Evolutionary conservation across 2,113 vertebrate species (phyloP), one percentile per base, ranked within the genome.

Genomic region (Podiceps cristatus): DNA sequence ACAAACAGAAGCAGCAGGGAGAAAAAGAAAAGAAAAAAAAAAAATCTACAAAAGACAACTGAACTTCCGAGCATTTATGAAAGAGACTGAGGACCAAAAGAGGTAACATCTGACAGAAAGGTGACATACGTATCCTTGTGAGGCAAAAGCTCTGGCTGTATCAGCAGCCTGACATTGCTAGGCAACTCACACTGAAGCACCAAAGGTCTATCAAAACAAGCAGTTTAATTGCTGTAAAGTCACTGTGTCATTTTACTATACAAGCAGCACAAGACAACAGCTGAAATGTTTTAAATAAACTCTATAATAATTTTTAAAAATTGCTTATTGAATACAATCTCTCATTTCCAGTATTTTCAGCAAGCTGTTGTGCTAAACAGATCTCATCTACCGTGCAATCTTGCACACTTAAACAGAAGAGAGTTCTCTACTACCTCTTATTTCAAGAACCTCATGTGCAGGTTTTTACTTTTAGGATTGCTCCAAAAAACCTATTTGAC

Each of bases 141-240:
- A 84, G 35, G 62, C 50, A 77, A 72, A 88, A 86, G 64, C 80
- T 91, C 88, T 56, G 69, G 44, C 60, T 91, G 60, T 77, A 89
- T 69, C 37, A 86, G 47, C n/a, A 91, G 56, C 45, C 63, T 60
- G 73, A 82, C 7, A 29, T 5, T 85, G 79, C 59, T 58, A 88
- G 74, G 63, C 76, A 94, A 72, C 83, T 82, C 91, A 13, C 17
- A 20, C 18, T 84, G 86, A 71, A 95, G 86, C 29, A 87, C 22
- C 50, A 81, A 82, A 28, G 49, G 22, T 86, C 11, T 44, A 68
- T 18, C n/a, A 82, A 80, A 88, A 84, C 56, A 52, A 62, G 29
- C 20, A 42, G 33, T 68, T 81, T 81, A 95, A 92, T 49, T 94
- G 80, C 35, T 60, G 18, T n/a, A 7, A 96, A 96, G 71, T 50